These are phyloP conservation scores for Prietella phreatophila DNA, from an alignment of 2,113 vertebrate genomes.

Conservation along the genomic window DNA sequence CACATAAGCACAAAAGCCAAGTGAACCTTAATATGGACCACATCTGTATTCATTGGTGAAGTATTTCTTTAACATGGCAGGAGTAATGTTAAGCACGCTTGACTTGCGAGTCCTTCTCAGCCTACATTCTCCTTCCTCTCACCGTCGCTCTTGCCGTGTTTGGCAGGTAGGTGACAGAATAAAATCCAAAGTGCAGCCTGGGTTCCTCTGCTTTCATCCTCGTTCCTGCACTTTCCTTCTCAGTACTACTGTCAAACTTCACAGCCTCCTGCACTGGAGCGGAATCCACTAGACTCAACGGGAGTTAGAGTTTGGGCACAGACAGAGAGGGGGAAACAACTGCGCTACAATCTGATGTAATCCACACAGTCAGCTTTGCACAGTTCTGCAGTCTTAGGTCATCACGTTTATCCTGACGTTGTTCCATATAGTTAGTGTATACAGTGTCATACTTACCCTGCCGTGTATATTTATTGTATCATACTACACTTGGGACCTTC, in stretches of 20 bases:
- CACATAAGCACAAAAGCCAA: not conserved
- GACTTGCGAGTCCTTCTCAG: conserved; percentile 13
- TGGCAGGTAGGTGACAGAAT: not conserved
- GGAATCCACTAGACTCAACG: not conserved
- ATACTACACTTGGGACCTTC: not conserved
- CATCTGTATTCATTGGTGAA: conserved; percentile 7
- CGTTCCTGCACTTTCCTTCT: conserved; percentile 16
- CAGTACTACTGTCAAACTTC: conserved; percentile 12
- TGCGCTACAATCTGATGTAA: conserved; percentile 9
- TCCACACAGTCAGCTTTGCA: conserved; percentile 8
- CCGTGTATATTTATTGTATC: not conserved
- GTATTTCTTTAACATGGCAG: conserved; percentile 15
- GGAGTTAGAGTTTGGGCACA: not conserved
- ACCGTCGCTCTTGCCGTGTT: not conserved
- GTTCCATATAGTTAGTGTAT: not conserved
- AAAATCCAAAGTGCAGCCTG: conserved; percentile 18
- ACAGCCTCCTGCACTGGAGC: conserved; percentile 28
- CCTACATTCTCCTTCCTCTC: not conserved
- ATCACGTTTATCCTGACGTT: not conserved
- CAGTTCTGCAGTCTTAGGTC: not conserved
- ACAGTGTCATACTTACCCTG: not conserved
- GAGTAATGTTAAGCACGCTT: conserved; percentile 2
- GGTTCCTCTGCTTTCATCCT: conserved; percentile 18
- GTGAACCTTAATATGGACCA: not conserved
- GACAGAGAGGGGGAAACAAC: not conserved